These are phyloP conservation scores for Lepidothrix coronata DNA, from an alignment of 2,113 vertebrate species.

Conservation along the genomic window DNA sequence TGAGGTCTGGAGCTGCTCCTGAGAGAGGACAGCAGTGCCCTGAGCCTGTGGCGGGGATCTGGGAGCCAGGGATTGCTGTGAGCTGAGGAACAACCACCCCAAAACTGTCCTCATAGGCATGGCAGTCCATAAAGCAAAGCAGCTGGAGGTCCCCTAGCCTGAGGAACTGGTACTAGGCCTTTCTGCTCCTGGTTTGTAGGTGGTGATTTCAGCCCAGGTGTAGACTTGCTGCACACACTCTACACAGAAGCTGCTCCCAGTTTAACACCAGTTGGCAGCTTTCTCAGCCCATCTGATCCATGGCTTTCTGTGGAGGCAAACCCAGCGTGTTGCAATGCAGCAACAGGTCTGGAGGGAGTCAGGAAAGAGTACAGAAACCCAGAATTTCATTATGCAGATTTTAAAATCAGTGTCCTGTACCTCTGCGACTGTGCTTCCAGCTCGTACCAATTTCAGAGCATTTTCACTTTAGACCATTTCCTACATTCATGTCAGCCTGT, in stretches of 20 bases:
- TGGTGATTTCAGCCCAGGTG: not conserved
- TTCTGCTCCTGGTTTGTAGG: not conserved
- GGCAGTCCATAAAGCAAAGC: not conserved
- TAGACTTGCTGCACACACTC: no score
- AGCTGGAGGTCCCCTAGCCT: not conserved
- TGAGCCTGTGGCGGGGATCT: not conserved
- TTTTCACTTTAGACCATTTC: not conserved
- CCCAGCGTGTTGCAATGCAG: not conserved
- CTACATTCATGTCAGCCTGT: not conserved
- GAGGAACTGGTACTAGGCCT: not conserved
- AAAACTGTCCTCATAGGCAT: fast-evolving
- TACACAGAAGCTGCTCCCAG: not conserved
- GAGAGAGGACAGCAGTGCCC: not conserved
- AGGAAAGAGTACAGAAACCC: not conserved
- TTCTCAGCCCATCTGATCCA: not conserved
- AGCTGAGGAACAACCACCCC: not conserved
- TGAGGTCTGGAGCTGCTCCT: not conserved
- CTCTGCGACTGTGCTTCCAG: not conserved
- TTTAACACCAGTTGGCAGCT: not conserved
- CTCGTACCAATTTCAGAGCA: not conserved
- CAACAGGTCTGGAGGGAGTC: not conserved
- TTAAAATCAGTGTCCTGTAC: not conserved
- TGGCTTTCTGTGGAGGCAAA: not conserved
- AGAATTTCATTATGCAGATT: not conserved
- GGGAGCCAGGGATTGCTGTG: not conserved